Evolutionary conservation across 2,797 vertebrate genomes (phyloP), one percentile per base, ranked within the genome.

Genomic region (Melopsittacus undulatus): DNA sequence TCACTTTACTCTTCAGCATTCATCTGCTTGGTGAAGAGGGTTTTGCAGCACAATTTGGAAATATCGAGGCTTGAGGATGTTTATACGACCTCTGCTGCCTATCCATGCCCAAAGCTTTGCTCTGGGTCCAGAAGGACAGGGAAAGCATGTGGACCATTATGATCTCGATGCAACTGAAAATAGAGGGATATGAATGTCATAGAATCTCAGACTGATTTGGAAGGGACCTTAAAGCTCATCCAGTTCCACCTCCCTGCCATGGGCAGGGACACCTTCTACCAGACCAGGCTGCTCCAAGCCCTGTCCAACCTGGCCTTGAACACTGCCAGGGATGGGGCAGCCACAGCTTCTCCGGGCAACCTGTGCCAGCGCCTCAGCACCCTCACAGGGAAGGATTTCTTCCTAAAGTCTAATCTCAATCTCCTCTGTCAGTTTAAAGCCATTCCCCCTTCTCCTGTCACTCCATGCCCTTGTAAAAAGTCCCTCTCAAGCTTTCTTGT

Each of bases 31-130:
- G 10, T 8, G 13, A 57, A 78, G n/a, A 85, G 30, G 21, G 23
- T 52, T 57, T 57, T 57, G 22, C n/a, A 34, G 56, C 56, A 24
- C 22, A 24, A 34, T 14, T 34, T 34, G 14, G 22, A 57, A 57
- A 57, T 57, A 57, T 34, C 2, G 10, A 57, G n/a, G n/a, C 56
- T 57, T 57, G n/a, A 57, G n/a, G n/a, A 24, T 40, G 56, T 81
- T 87, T 36, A 8, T 4, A 4, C 16, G 0, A 0, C 36, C 61
- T 34, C 32, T 0, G 0, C 15, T 89, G 66, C 42, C 21, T 21
- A 18, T 3, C 16, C 0, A 0, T 29, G 68, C 64, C 64, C 66
- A 63, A 57, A 70, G 24, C 64, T 81, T n/a, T 1, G 1, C 64
- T 27, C 22, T 1, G 5, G 48, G 17, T 34, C 2, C 2, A 48